Percentiles rank a stretch among this genome's conserved stretches.
Conservation (phyloP, 2,113 vertebrate species). For the Atherinomorus stipes region DNA sequence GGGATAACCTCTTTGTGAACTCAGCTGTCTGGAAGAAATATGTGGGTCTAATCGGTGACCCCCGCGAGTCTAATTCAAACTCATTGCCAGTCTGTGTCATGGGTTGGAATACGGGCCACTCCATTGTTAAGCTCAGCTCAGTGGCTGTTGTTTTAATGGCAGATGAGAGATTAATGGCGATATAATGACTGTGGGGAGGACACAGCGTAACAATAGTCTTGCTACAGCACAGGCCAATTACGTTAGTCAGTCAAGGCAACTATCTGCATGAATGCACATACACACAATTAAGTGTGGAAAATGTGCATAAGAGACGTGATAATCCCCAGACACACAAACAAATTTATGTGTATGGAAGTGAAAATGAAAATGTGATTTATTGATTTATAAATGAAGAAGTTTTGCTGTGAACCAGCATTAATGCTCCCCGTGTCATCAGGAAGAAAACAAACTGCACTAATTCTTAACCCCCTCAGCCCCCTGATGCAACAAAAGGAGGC, state of each 20-base stretch:
- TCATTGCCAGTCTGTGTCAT: constrained; percentile 57
- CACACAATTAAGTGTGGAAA: constrained; percentile 9
- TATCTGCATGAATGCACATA: constrained; percentile 28
- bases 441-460: constrained; percentile 63
- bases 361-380: constrained; percentile 36
- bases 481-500: constrained; percentile 66
- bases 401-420: constrained; percentile 44
- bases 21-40: constrained; percentile 65
- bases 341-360: constrained; percentile 15
- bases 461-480: constrained; percentile 52
- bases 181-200: constrained; percentile 74
- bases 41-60: constrained; percentile 75
- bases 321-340: constrained; percentile 14
- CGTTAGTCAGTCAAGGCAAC: constrained; percentile 63
- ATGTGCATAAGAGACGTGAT: constrained; percentile 17
- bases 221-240: constrained; percentile 42
- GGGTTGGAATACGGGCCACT: constrained; percentile 53
- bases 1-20: constrained; percentile 73
- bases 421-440: constrained; percentile 22
- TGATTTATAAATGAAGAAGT: constrained; percentile 58
- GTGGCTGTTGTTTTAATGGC: constrained; percentile 74
- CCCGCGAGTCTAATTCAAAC: constrained; percentile 73
- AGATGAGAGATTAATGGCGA: constrained; percentile 75
- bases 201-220: constrained; percentile 65
- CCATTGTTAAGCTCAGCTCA: constrained; percentile 61